Conservation (phyloP, 2,113 vertebrate species). For the Pterophyllum scalare region DNA sequence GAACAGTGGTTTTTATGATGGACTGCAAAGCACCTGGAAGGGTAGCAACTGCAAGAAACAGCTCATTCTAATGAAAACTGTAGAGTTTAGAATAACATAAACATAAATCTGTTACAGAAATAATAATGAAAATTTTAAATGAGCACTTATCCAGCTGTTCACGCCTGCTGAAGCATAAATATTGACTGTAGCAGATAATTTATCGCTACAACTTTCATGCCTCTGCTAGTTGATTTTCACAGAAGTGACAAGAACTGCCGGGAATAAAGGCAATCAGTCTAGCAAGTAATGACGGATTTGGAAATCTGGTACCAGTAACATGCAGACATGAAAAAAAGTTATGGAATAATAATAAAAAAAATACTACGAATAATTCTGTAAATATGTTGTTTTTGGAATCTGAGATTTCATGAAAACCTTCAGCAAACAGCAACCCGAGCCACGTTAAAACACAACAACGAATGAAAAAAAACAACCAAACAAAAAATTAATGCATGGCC, state of each 20-base stretch:
- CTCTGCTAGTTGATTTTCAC: neutral
- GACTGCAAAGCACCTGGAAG: neutral
- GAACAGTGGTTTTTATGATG: neutral
- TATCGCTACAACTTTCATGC: neutral
- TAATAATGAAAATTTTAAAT: neutral
- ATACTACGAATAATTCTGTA: neutral
- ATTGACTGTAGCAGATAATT: neutral
- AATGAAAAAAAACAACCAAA: neutral
- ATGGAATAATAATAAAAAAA: neutral
- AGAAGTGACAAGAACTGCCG: neutral
- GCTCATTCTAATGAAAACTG: neutral
- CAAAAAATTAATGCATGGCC: constrained; percentile 16
- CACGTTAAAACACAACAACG: neutral
- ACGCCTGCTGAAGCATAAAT: neutral
- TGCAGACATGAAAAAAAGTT: neutral
- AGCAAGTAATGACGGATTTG: neutral
- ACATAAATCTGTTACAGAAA: neutral
- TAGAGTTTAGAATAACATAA: neutral
- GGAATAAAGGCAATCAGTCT: neutral
- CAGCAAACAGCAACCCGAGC: neutral
- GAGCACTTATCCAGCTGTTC: neutral
- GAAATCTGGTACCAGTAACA: neutral
- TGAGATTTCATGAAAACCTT: neutral
- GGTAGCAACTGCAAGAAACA: neutral
- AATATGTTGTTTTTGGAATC: neutral